Percentiles rank a stretch among this genome's conserved stretches.
These are phyloP conservation scores for Cisticola juncidis DNA, from an alignment of 2,113 vertebrate genomes.

Conservation along the genomic window DNA sequence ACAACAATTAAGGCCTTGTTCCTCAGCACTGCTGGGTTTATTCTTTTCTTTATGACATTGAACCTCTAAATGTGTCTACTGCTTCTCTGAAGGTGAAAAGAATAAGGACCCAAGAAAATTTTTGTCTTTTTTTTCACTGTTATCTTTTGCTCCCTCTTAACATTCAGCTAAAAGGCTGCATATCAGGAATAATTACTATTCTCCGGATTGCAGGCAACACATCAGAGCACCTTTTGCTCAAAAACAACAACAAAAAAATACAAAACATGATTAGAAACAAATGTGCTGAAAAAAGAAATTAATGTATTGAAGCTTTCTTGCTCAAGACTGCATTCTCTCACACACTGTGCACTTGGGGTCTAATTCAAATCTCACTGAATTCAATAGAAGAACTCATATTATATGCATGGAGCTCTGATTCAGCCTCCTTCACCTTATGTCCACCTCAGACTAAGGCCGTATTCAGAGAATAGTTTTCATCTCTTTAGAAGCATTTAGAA, in stretches of 20 bases:
- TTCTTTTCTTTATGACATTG: neutral
- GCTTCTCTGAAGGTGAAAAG: neutral
- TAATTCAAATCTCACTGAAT: neutral
- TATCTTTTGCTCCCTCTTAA: neutral
- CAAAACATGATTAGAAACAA: slow-evolving; percentile 4
- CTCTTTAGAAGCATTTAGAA: neutral
- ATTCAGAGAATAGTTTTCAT: neutral
- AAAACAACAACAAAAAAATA: neutral
- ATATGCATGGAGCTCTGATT: neutral
- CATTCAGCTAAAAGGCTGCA: neutral
- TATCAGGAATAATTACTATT: neutral
- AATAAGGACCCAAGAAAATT: neutral
- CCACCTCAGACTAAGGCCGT: neutral
- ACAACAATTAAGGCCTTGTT: neutral
- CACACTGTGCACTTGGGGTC: neutral
- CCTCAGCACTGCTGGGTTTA: neutral
- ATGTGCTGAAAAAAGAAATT: neutral
- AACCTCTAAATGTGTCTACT: neutral
- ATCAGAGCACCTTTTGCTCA: neutral
- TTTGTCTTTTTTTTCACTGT: neutral
- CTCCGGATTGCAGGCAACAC: neutral
- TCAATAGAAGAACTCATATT: neutral
- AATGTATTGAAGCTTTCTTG: neutral
- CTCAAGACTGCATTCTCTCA: neutral
- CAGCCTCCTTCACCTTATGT: neutral